phyloP scores from a whole-genome alignment of 2,888 invertebrate species.

The Pristionchus mayeri region DNA sequence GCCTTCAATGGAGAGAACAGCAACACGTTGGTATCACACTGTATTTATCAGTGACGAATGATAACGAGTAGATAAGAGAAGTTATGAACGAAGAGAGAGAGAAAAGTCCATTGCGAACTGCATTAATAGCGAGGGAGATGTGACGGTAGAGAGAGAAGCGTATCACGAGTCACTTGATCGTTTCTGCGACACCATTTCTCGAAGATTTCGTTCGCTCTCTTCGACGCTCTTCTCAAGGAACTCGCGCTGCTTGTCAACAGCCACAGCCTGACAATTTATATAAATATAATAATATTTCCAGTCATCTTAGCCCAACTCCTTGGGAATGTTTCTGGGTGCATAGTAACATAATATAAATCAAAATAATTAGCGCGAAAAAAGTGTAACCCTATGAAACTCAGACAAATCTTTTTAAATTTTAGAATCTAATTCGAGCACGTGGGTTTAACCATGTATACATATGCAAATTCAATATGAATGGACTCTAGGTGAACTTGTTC shows the following conservation, averaged over 20 bases:
- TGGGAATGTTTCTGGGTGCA: no score
- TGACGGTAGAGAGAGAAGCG: not conserved
- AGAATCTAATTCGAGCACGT: no score
- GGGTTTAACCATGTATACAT: no score
- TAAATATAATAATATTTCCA: no score
- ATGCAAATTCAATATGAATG: no score
- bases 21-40: not conserved
- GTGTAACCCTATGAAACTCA: no score
- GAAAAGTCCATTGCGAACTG: not conserved
- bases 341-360: not conserved
- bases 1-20: not conserved
- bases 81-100: not conserved
- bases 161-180: constrained; percentile 17
- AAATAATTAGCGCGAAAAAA: not conserved
- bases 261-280: constrained; percentile 33
- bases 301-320: no score
- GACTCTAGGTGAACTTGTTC: no score
- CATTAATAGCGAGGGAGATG: not conserved
- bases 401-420: no score
- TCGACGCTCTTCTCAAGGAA: constrained; percentile 87
- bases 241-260: constrained; percentile 83
- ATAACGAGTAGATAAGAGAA: not conserved
- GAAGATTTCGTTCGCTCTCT: constrained; percentile 88
- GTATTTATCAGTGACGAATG: constrained; percentile 3
- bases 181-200: constrained; percentile 82